Evolutionary conservation across 1,140 invertebrate genomes (phyloP).

Genomic region (Sarcophaga bullata): DNA sequence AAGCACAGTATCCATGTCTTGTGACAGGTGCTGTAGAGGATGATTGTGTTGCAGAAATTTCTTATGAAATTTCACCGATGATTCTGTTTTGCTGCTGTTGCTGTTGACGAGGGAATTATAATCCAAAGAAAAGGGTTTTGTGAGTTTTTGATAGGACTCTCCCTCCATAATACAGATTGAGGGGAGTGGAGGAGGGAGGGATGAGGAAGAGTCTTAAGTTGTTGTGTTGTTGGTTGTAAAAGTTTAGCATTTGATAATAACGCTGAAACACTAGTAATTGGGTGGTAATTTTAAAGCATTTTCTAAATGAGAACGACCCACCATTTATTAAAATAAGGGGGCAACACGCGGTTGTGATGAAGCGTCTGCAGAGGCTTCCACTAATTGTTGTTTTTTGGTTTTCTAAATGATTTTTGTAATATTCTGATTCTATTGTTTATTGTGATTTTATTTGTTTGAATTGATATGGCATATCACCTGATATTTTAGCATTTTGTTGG

Average conservation of each 20-base stretch:
- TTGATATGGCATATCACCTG: conserved; percentile 53
- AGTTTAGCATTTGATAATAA: conserved; percentile 63
- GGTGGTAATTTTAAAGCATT: conserved; percentile 60
- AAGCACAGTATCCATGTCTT: conserved; percentile 62
- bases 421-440: conserved; percentile 42
- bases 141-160: background rate
- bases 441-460: background rate
- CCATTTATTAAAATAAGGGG: conserved; percentile 45
- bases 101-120: background rate
- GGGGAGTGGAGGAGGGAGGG: background rate
- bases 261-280: conserved; percentile 61
- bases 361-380: conserved; percentile 42
- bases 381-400: conserved; percentile 16
- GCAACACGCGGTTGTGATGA: conserved; percentile 36
- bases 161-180: too few relatives aligned
- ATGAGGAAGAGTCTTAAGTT: too few relatives aligned
- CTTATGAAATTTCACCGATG: background rate
- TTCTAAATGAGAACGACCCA: conserved; percentile 59
- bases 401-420: background rate
- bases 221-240: conserved; percentile 38
- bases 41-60: background rate
- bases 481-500: conserved; percentile 52
- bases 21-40: conserved; percentile 54
- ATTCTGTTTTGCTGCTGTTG: conserved; percentile 18
- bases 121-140: background rate